Evolutionary conservation across 1,140 invertebrate species (phyloP).

Genomic region (Dolichoris vasculosae): DNA sequence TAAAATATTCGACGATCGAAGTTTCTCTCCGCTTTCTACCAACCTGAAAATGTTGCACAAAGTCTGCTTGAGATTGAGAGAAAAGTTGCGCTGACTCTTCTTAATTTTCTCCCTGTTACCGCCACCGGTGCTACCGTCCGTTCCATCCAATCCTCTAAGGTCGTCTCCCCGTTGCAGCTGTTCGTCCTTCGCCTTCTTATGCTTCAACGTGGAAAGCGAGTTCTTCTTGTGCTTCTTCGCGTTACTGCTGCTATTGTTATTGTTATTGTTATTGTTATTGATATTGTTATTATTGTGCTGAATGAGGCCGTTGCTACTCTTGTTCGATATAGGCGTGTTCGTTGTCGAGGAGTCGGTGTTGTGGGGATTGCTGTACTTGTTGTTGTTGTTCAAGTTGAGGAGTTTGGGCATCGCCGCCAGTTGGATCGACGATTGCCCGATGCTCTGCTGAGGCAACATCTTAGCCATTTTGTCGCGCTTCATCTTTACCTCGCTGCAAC

Average conservation of each 20-base stretch:
- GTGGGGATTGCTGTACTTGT: conserved; percentile 71
- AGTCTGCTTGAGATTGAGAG: conserved; percentile 87
- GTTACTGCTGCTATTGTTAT: conserved; percentile 72
- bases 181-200: conserved; percentile 80
- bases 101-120: conserved; percentile 77
- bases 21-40: not conserved
- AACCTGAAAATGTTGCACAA: conserved; percentile 84
- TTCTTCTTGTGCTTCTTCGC: conserved; percentile 78
- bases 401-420: conserved; percentile 67
- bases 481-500: conserved; percentile 65
- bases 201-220: conserved; percentile 77
- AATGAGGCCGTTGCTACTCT: conserved; percentile 68
- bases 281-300: conserved; percentile 71
- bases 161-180: conserved; percentile 49
- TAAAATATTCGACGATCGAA: too few relatives aligned
- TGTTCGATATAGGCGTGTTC: conserved; percentile 72
- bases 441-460: conserved; percentile 53
- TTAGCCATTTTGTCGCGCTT: conserved; percentile 67
- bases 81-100: conserved; percentile 79
- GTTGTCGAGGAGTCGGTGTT: conserved; percentile 71
- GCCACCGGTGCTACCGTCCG: conserved; percentile 23
- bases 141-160: conserved; percentile 25
- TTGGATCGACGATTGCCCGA: conserved; percentile 64
- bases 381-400: conserved; percentile 72
- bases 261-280: conserved; percentile 72